Conservation (phyloP, 2,888 invertebrate species). For the Subacronicta megacephala region DNA sequence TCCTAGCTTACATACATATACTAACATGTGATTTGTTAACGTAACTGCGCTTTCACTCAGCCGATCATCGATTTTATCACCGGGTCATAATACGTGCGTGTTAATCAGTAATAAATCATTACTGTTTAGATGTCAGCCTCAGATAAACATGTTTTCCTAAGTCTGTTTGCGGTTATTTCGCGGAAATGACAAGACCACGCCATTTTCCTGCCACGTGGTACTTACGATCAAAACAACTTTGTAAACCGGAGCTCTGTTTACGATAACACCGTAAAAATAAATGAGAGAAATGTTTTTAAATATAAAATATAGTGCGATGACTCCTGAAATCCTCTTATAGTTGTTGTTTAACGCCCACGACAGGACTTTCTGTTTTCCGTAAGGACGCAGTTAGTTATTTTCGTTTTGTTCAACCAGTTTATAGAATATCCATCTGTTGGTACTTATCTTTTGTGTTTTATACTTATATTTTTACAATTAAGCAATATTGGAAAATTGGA, state of each 20-base stretch:
- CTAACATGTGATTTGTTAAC: too few relatives aligned
- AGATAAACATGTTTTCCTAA: conserved; percentile 60
- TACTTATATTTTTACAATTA: too few relatives aligned
- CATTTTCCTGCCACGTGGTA: conserved; percentile 26
- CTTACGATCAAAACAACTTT: conserved; percentile 32
- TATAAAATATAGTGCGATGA: background rate
- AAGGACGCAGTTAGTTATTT: too few relatives aligned
- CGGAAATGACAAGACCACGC: conserved; percentile 4
- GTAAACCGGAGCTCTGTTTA: conserved; percentile 21
- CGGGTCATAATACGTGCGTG: conserved; percentile 1
- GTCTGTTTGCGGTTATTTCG: conserved; percentile 33
- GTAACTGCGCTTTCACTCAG: background rate
- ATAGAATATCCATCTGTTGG: too few relatives aligned
- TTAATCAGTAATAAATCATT: conserved; percentile 20
- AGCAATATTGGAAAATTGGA: too few relatives aligned
- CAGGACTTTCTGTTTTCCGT: too few relatives aligned
- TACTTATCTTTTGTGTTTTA: too few relatives aligned
- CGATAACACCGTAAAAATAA: conserved; percentile 14
- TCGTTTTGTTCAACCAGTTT: too few relatives aligned
- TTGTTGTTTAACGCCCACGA: background rate
- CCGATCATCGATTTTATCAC: conserved; percentile 7
- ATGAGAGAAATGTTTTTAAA: too few relatives aligned
- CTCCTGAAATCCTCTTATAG: background rate
- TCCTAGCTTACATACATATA: too few relatives aligned
- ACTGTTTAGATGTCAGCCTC: conserved; percentile 14